A percentile compares a stretch with the other conserved stretches of the same genome.
phyloP scores from a whole-genome alignment of 2,797 vertebrate species.

The Zonotrichia albicollis region DNA sequence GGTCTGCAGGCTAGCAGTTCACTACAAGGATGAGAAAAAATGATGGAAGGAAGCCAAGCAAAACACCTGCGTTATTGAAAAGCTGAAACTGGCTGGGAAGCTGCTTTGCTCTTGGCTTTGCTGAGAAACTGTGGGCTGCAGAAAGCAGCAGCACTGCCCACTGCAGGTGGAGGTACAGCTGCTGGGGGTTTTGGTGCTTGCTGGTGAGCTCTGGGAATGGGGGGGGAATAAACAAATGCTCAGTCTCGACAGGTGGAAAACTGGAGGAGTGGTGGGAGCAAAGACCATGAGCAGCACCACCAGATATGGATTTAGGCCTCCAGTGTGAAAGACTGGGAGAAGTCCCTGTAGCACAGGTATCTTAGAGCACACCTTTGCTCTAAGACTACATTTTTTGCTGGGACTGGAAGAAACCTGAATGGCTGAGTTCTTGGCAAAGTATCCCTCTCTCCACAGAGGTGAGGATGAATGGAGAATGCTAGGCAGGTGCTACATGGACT shows the following conservation, averaged over 20 bases:
- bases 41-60: neutral
- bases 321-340: neutral
- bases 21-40: neutral
- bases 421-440: neutral
- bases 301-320: neutral
- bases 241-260: fast-evolving
- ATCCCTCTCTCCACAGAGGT: neutral
- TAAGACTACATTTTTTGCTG: neutral
- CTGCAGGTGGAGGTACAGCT: neutral
- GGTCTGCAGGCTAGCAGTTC: neutral
- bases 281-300: neutral
- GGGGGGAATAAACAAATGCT: neutral
- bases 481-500: neutral
- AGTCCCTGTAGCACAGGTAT: neutral
- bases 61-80: constrained; percentile 1
- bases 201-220: neutral
- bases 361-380: neutral
- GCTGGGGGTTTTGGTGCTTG: neutral
- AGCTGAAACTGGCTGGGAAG: constrained; percentile 9
- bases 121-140: neutral
- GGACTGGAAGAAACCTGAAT: neutral
- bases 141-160: neutral
- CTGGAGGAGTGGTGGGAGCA: neutral
- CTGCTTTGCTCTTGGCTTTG: neutral
- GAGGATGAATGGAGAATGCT: neutral